Evolutionary conservation across 2,888 invertebrate species (phyloP), one percentile per base, ranked within the genome.

Genomic region (Petrolisthes cinctipes): DNA sequence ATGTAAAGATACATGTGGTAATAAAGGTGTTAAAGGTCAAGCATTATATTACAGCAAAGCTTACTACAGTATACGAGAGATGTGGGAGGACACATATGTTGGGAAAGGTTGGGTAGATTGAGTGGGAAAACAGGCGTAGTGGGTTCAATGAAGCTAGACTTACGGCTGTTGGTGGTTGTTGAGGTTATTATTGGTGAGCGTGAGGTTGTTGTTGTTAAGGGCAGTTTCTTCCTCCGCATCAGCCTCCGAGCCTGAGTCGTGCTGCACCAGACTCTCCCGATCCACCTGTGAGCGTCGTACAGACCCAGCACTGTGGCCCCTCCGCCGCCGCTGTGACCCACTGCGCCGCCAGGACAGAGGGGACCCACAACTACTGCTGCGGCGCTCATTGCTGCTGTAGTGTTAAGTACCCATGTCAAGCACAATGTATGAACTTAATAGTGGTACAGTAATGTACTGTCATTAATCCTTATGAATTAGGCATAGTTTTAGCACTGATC

Each of bases 221-320:
- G 92, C 92, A 66, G 93, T 92, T 86, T 93, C 93, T 4, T 93
- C 93, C 82, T 94, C 94, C 54, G 93, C 94, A 80, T 93, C 93
- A 81, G 93, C 92, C 23, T 92, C 89, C 95, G 94, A 23, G 95
- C 95, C 91, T 96, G 93, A 91, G 96, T 95, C 95, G 96, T 80
- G 88, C 0, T 76, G 61, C 51, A 85, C 85, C 17, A 88, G 71
- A 37, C 76, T 88, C 57, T 88, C 88, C 6, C 85, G 75, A 57
- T 88, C 88, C 61, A 79, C 9, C 20, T 85, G 85, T 51, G 78
- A 66, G 11, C 88, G 68, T 56, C 88, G 88, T 57, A 88, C 76
- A 9, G 85, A 85, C 37, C 86, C 83, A 23, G 76, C 80, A 37
- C 81, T 81, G 61, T 81, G 66, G 2, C 85, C 88, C 54, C 88